Evolutionary conservation across 92 coral and sea anemone species (phyloP), one percentile per base, ranked within the genome.

Genomic region (Epizoanthus rinbou): DNA sequence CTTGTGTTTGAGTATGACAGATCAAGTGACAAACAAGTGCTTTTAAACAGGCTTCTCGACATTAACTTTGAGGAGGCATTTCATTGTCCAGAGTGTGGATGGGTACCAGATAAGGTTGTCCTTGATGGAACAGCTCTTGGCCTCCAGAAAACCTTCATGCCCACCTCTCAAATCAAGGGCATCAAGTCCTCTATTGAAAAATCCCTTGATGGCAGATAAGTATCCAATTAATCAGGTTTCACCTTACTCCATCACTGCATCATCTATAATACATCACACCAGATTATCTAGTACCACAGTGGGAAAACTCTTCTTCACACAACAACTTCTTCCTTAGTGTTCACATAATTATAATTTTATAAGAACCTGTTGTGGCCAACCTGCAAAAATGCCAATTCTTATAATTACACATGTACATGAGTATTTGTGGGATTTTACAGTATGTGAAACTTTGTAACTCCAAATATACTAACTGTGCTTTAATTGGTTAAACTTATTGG

Each of bases 41-140:
- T 66, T 66, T 23, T 41, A 14, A 23, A 14, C 39, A 66, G 73
- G 39, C 24, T 66, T 14, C 73, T 66, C 37, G 73, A 66, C 25
- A 66, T 66, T 66, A 41, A 66, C 18, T 66, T 23, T 66, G 19
- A 21, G 25, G 73, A 66, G 50, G 78, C 28, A 6, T 76, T 76
- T 76, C 62, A 18, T 76, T 76, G 84, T 41, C 73, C 50, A 15
- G 53, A 35, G 21, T 63, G 84, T 28, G 84, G 84, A 43, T 31
- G 37, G 31, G 18, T 9, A 39, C 74, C 73, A 11, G 69, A 63
- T 21, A 80, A 80, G 24, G n/a, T 80, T 23, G 62, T 80, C 53
- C 64, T 80, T 25, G 74, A 80, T 80, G 84, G 84, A 37, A 80
- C 84, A 63, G 67, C 84, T 4, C 59, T 63, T 72, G 74, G 84